Evolutionary conservation across 2,113 vertebrate species (phyloP), one percentile per base, ranked within the genome.

Genomic region (Triplophysa dalaica): DNA sequence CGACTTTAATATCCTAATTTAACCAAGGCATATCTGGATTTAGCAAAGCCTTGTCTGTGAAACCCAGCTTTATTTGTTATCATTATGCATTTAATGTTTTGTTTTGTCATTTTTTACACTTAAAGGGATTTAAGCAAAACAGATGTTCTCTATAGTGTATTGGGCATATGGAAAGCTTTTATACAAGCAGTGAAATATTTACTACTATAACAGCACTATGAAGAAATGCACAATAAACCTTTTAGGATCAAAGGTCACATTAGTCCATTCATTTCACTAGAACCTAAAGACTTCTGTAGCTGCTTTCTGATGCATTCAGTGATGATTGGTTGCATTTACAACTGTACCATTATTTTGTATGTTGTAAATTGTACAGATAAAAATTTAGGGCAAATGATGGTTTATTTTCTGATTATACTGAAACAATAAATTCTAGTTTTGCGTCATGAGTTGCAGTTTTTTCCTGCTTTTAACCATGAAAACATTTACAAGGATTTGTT

Each of bases 361-460:
- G 87, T 85, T 93, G 89, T 94, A 93, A 93, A 93, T 90, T 93
- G 86, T 93, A 92, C 87, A 92, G 85, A 87, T 88, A 89, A 92
- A 92, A 85, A 84, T 87, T 82, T 85, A 87, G 89, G 88, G 8
- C 41, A 61, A 88, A 85, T 93, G 92, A 91, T 85, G 66, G 66
- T 62, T 81, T 16, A 89, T 94, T 94, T 94, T 94, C 87, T 93
- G 91, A 93, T 92, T 89, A 84, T 85, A 87, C 70, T 82, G 85
- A 83, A 38, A 91, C 26, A 94, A 94, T 94, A 94, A 94, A 94
- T 74, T 83, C 19, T 78, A 76, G 45, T 26, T 81, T 94, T 93
- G 91, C 91, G 90, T 94, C 93, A 91, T 88, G 86, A 87, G 92
- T 82, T 50, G 74, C 50, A 48, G 21, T 24, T 48, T 14, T 33